Conservation (phyloP, 2,797 vertebrate species). For the Dendrocincla tyrannina region DNA sequence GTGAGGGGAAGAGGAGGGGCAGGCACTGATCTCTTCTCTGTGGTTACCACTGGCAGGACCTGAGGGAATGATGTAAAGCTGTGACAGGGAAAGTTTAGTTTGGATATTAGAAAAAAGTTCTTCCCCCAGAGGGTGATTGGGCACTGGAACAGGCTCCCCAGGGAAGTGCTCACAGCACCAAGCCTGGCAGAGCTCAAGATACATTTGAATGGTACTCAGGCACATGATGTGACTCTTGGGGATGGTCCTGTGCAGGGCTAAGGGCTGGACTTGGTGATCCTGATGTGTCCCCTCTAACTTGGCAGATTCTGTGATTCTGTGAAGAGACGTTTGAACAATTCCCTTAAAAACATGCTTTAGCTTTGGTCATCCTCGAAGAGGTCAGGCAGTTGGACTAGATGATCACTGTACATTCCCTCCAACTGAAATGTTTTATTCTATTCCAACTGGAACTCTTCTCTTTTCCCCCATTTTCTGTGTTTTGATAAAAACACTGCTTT, state of each 20-base stretch:
- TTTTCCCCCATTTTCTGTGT: background rate
- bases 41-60: background rate
- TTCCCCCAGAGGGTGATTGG: background rate
- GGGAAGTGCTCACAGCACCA: background rate
- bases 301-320: background rate
- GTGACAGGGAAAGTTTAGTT: background rate
- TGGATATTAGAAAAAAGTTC: background rate
- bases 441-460: background rate
- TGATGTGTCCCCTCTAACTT: background rate
- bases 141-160: background rate
- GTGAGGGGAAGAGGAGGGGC: background rate
- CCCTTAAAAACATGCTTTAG: background rate
- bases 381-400: background rate
- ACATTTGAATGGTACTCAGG: background rate
- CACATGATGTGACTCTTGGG: background rate
- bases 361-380: background rate
- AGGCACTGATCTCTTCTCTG: background rate
- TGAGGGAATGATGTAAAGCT: background rate
- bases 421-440: background rate
- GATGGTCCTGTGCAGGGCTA: background rate
- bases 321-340: background rate
- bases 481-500: background rate
- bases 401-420: accelerated
- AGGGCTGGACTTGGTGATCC: background rate
- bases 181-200: background rate